These are phyloP conservation scores for Asobara japonica DNA, from an alignment of 1,140 invertebrate species.

Conservation along the genomic window DNA sequence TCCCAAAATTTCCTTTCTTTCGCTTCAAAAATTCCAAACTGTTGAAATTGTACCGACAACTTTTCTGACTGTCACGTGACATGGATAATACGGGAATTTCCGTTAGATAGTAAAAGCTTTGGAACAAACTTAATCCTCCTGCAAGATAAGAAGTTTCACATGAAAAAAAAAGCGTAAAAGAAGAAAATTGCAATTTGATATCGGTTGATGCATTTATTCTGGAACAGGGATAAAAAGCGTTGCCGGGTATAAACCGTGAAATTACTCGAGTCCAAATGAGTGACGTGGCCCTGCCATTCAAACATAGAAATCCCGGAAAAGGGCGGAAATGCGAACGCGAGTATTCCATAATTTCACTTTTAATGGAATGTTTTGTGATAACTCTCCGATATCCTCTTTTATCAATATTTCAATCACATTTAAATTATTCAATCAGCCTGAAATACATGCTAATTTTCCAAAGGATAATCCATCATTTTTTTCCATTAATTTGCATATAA, in stretches of 20 bases:
- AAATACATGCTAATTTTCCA: too few relatives aligned
- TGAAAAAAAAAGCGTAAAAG: slow-evolving; percentile 3
- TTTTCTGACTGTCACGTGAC: too few relatives aligned
- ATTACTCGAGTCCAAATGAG: slow-evolving; percentile 37
- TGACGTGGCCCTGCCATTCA: neutral
- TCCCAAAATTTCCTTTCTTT: too few relatives aligned
- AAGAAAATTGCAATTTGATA: slow-evolving; percentile 38
- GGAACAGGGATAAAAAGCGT: slow-evolving; percentile 40
- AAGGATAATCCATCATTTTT: too few relatives aligned
- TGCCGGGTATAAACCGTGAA: slow-evolving; percentile 50
- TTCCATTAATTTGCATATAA: too few relatives aligned
- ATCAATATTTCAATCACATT: neutral
- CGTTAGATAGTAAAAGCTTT: too few relatives aligned
- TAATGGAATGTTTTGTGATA: neutral
- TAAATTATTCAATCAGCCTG: neutral
- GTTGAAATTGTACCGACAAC: too few relatives aligned
- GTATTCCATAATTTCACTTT: neutral
- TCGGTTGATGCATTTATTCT: slow-evolving; percentile 32
- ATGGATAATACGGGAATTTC: too few relatives aligned
- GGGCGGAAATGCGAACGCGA: neutral
- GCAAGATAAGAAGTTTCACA: neutral
- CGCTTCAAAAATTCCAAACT: too few relatives aligned
- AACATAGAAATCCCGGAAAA: neutral
- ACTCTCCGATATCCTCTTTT: neutral
- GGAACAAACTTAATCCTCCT: too few relatives aligned